Percentiles rank a stretch among this genome's conserved stretches.
Evolutionary conservation across 2,888 invertebrate genomes (phyloP).

Genomic region (Odontothrips loti): DNA sequence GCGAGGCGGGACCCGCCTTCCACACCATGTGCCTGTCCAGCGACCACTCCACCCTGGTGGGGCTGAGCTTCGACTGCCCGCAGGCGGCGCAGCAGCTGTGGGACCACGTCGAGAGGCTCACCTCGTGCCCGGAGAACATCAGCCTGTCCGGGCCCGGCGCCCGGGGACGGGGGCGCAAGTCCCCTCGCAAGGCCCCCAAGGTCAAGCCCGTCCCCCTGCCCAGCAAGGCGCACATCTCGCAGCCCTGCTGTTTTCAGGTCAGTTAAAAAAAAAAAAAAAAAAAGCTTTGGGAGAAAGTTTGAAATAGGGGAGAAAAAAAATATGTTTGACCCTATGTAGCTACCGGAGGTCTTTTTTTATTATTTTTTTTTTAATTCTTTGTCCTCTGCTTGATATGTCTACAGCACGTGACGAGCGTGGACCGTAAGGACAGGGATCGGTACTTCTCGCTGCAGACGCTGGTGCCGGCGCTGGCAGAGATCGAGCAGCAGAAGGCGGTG

Average conservation of each 20-base stretch:
- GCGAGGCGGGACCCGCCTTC: conserved; percentile 63
- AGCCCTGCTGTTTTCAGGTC: conserved; percentile 70
- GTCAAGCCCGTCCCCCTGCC: conserved; percentile 60
- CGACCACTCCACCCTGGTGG: conserved; percentile 71
- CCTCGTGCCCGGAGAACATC: conserved; percentile 73
- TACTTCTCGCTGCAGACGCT: conserved; percentile 66
- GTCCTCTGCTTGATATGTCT: background rate
- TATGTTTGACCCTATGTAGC: too few relatives aligned
- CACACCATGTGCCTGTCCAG: conserved; percentile 76
- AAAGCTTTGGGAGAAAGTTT: too few relatives aligned
- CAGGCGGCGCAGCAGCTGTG: conserved; percentile 68
- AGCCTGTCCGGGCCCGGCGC: conserved; percentile 65
- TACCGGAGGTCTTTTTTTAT: too few relatives aligned
- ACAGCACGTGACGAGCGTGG: conserved; percentile 72
- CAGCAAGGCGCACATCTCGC: conserved; percentile 74
- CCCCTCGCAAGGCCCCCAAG: conserved; percentile 55
- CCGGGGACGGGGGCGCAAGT: conserved; percentile 47
- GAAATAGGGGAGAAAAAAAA: too few relatives aligned
- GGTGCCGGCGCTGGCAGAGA: conserved; percentile 48
- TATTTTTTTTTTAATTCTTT: too few relatives aligned
- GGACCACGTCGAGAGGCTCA: conserved; percentile 63
- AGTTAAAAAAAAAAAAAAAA: background rate
- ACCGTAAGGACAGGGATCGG: conserved; percentile 60
- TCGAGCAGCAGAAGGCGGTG: conserved; percentile 31
- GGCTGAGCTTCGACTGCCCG: conserved; percentile 73